Evolutionary conservation across 2,888 invertebrate species (phyloP).

Genomic region (Netelia melanura): DNA sequence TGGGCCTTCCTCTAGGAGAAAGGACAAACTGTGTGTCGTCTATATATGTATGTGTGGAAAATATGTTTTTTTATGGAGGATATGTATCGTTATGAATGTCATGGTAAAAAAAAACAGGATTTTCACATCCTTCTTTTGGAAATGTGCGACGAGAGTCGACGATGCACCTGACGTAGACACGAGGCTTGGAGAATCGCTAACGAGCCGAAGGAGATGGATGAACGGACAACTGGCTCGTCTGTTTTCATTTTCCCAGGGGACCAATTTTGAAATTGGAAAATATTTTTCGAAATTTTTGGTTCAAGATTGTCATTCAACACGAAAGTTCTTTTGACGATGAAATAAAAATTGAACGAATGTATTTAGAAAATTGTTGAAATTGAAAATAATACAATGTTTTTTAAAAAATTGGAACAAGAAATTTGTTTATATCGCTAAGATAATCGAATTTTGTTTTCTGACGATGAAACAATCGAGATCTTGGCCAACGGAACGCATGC

Average conservation of each 20-base stretch:
- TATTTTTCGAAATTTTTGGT: background rate
- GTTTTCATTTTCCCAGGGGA: constrained; percentile 2
- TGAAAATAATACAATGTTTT: background rate
- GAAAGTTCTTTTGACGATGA: background rate
- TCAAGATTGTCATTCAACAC: background rate
- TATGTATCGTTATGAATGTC: no score
- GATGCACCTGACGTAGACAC: constrained; percentile 69
- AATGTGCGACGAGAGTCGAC: background rate
- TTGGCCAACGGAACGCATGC: no score
- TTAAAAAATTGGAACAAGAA: no score
- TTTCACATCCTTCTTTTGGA: background rate
- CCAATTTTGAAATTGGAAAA: background rate
- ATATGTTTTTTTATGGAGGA: no score
- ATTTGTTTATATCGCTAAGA: background rate
- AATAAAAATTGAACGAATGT: background rate
- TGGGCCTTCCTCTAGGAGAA: constrained; percentile 50
- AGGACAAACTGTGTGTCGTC: constrained; percentile 61
- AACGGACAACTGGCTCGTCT: constrained; percentile 64
- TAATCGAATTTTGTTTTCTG: constrained; percentile 39
- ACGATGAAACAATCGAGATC: constrained; percentile 47
- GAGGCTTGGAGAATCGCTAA: constrained; percentile 82
- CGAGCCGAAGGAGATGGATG: constrained; percentile 82
- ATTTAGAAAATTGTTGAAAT: background rate
- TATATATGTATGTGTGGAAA: background rate
- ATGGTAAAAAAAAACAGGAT: constrained; percentile 1